A percentile compares a stretch with the other conserved stretches of the same genome.
These are phyloP conservation scores for Amblyornis subalaris DNA, from an alignment of 2,113 vertebrate species.

Conservation along the genomic window DNA sequence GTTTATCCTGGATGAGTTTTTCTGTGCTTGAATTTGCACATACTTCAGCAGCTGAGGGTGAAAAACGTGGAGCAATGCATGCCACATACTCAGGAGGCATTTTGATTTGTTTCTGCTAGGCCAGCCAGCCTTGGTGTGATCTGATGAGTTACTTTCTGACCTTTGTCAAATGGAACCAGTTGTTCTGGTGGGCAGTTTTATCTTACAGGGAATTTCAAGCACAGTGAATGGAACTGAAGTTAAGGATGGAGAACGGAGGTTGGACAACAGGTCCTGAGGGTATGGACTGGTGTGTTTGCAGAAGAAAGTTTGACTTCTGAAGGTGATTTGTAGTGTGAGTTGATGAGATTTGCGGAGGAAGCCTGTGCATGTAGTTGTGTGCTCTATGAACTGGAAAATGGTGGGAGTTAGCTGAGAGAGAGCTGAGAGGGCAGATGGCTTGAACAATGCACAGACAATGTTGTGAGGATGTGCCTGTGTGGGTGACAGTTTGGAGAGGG, in stretches of 20 bases:
- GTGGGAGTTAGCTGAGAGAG: not conserved
- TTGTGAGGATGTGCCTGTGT: not conserved
- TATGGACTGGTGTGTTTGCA: not conserved
- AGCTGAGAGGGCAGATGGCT: not conserved
- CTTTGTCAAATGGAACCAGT: not conserved
- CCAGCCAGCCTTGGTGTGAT: not conserved
- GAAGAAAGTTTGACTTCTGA: not conserved
- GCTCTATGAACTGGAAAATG: not conserved
- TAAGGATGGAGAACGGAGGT: not conserved
- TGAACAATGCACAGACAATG: not conserved
- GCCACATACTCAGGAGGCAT: not conserved
- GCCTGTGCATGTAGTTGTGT: not conserved
- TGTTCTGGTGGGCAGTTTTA: not conserved
- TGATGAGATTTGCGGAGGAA: not conserved
- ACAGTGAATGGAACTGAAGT: not conserved
- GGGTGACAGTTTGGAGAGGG: not conserved
- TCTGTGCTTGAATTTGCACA: not conserved
- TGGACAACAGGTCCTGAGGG: not conserved
- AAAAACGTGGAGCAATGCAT: not conserved
- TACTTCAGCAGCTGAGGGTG: not conserved
- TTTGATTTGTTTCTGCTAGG: not conserved
- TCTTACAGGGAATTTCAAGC: not conserved
- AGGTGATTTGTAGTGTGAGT: not conserved
- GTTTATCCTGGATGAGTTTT: not conserved
- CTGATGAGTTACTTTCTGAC: not conserved